Conservation (phyloP, 2,797 vertebrate species). For the Parauchenoglanis ngamensis region DNA sequence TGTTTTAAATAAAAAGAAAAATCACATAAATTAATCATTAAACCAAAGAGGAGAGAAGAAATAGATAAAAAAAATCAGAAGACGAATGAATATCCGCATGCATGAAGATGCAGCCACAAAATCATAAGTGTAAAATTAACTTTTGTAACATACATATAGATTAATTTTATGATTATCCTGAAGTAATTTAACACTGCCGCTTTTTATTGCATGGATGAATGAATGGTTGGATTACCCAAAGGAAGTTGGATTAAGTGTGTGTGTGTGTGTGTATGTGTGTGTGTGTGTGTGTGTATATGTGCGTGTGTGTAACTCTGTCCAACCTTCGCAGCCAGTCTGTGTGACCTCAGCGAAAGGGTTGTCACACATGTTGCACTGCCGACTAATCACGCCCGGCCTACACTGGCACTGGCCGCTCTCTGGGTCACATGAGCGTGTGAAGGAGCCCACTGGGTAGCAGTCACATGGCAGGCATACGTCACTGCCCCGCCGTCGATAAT, state of each 20-base stretch:
- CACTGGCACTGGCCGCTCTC: slow-evolving; percentile 92
- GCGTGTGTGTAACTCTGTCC: slow-evolving; percentile 55
- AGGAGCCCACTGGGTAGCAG: slow-evolving; percentile 95
- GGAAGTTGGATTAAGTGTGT: background rate
- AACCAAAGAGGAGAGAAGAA: background rate
- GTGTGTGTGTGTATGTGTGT: background rate
- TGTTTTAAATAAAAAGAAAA: background rate
- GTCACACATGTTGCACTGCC: slow-evolving; percentile 94
- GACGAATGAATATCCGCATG: background rate
- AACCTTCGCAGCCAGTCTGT: slow-evolving; percentile 89
- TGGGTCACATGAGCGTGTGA: slow-evolving; percentile 88
- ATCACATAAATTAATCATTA: background rate
- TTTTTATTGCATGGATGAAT: slow-evolving; percentile 27
- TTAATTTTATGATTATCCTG: background rate
- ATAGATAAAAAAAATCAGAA: background rate
- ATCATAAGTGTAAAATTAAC: slow-evolving; percentile 22
- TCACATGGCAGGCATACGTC: slow-evolving; percentile 92
- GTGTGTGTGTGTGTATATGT: background rate
- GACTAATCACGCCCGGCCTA: slow-evolving; percentile 91
- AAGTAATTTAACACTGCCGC: slow-evolving; percentile 24
- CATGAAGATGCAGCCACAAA: background rate
- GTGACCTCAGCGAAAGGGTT: slow-evolving; percentile 97
- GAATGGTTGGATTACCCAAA: background rate
- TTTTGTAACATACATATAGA: background rate
- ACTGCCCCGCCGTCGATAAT: slow-evolving; percentile 83